phyloP scores from a whole-genome alignment of 2,888 invertebrate genomes.

The Acanthosepion lycidas region DNA sequence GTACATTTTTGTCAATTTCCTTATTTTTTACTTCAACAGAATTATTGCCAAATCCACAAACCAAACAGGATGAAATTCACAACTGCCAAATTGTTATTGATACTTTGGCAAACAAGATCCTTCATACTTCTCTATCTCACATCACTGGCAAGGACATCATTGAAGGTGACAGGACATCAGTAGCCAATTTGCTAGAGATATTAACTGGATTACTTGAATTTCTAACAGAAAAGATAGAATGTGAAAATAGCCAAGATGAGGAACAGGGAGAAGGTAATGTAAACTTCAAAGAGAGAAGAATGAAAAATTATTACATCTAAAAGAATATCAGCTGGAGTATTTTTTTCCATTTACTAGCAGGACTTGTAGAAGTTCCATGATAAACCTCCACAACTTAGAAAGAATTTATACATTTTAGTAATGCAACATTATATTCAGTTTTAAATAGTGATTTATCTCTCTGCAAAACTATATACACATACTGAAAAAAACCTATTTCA shows the following conservation, averaged over 20 bases:
- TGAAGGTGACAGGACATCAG: constrained; percentile 64
- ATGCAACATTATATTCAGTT: no score
- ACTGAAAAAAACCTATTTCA: no score
- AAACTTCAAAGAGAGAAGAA: not conserved
- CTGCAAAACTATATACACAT: no score
- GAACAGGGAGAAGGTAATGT: constrained; percentile 2
- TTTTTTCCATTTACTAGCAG: not conserved
- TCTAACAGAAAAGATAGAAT: constrained; percentile 71
- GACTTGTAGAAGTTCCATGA: not conserved
- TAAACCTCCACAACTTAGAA: no score
- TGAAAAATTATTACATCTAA: not conserved
- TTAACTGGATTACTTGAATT: constrained; percentile 72
- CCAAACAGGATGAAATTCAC: constrained; percentile 72
- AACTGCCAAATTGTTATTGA: constrained; percentile 73
- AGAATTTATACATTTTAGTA: no score
- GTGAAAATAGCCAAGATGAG: constrained; percentile 57
- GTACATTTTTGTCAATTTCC: not conserved
- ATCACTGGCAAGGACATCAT: constrained; percentile 70
- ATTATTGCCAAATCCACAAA: constrained; percentile 61
- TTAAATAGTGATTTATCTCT: no score
- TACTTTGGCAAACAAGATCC: constrained; percentile 69
- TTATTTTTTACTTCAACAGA: constrained; percentile 55
- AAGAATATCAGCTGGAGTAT: not conserved
- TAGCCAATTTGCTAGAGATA: constrained; percentile 72
- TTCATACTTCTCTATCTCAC: constrained; percentile 73